phyloP scores from a whole-genome alignment of 2,113 vertebrate genomes.

The Eptesicus fuscus region DNA sequence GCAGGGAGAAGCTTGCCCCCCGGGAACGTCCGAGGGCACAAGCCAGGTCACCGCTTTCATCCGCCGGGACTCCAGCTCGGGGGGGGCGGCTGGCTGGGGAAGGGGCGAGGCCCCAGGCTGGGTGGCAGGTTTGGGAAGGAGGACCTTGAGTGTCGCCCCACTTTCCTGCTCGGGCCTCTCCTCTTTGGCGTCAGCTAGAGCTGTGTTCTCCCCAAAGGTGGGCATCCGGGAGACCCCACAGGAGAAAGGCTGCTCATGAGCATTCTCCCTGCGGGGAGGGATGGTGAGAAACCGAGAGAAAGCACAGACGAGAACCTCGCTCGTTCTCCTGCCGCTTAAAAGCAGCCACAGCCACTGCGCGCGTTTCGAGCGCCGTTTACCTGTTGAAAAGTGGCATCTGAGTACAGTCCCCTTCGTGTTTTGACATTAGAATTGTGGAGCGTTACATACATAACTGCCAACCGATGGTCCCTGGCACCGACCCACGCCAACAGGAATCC shows the following conservation, averaged over 20 bases:
- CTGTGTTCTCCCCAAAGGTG: neutral
- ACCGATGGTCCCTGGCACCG: neutral
- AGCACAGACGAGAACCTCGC: neutral
- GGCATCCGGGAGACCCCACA: neutral
- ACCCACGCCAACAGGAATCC: neutral
- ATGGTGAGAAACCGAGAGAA: neutral
- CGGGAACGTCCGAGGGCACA: neutral
- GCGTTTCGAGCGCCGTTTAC: neutral
- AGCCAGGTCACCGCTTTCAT: neutral
- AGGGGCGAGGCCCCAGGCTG: neutral
- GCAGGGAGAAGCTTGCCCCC: neutral
- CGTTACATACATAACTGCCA: neutral
- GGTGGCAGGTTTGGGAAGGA: neutral
- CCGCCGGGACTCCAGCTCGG: neutral
- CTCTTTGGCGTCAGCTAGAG: rapidly evolving
- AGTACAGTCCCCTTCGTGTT: neutral
- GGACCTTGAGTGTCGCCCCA: neutral
- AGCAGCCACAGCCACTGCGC: neutral
- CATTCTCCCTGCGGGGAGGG: neutral
- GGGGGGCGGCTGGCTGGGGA: neutral
- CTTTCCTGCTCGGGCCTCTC: neutral
- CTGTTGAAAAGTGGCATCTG: neutral
- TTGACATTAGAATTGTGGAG: neutral
- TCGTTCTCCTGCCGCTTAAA: rapidly evolving
- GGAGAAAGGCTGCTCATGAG: neutral